Base-by-base conservation (phyloP, 1,140 invertebrate genomes). In the Wiebesia pumilae region DNA sequence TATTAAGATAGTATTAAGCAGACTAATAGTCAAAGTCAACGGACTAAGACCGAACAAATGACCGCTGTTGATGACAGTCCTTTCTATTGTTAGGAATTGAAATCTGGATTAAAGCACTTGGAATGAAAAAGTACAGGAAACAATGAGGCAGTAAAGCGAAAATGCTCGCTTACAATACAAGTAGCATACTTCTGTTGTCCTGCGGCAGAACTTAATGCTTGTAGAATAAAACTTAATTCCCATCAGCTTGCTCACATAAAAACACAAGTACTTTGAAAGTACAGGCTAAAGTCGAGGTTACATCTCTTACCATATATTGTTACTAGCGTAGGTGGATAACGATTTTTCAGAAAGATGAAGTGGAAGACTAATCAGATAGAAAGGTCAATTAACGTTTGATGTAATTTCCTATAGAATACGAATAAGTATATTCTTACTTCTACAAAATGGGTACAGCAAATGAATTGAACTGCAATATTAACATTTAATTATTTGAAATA, bases 31-130 rank as follows among this genome's bases (percentile, higher is more conserved):
- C 30, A 75, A 75, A 38, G 71, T 75, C 38, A 75, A n/a, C 71
- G 71, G 71, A 43, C 38, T 75, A 75, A 75, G 40, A 75, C 6
- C 24, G 33, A 75, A 75, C 38, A 75, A 43, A 75, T 75, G 71
- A n/a, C 35, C 40, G 71, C 6, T 43, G 38, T 43, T 43, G 40
- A 43, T 12, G 71, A 43, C 71, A 75, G 71, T 75, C 71, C 38
- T 75, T 40, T n/a, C 71, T 43, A 75, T 75, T 75, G 71, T 75
- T 38, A 21, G 4, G 30, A 43, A 12, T 43, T 38, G 71, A 75
- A 75, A 75, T 75, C 71, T 75, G 71, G 71, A 75, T 75, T 75
- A 38, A 75, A 75, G 71, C 38, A 75, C 40, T 75, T 12, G 7
- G 33, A 14, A 43, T 43, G 71, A 75, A 75, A 75, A 75, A 75